phyloP scores from a whole-genome alignment of 2,888 invertebrate species.

The Aleiodes testaceus region DNA sequence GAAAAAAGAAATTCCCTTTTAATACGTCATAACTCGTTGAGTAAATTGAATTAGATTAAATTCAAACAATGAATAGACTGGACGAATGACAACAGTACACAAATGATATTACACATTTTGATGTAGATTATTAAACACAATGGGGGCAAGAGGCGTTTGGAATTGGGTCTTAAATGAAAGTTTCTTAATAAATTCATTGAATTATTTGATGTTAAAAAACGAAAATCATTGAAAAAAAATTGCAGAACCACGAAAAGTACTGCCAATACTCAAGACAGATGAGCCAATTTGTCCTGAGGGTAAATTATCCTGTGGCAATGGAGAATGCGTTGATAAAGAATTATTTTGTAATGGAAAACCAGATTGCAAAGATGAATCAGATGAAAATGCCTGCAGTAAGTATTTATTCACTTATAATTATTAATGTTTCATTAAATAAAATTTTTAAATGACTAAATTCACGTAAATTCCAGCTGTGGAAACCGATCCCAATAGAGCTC shows the following conservation, averaged over 20 bases:
- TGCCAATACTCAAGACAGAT: constrained; percentile 93
- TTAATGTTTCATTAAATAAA: background rate
- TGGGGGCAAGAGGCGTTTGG: constrained; percentile 54
- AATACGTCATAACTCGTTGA: constrained; percentile 41
- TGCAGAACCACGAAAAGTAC: constrained; percentile 91
- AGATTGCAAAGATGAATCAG: constrained; percentile 95
- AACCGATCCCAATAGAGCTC: constrained; percentile 92
- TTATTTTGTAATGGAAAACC: constrained; percentile 94
- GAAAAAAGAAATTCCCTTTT: constrained; percentile 33
- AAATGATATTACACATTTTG: constrained; percentile 29
- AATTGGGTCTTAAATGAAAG: constrained; percentile 57
- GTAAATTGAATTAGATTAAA: constrained; percentile 11
- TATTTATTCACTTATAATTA: constrained; percentile 62
- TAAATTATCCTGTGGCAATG: constrained; percentile 92
- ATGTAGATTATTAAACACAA: constrained; percentile 42
- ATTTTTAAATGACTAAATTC: background rate
- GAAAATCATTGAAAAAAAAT: constrained; percentile 47
- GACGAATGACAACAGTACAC: constrained; percentile 40
- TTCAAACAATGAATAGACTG: constrained; percentile 3
- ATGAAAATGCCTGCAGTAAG: constrained; percentile 96
- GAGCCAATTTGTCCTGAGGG: constrained; percentile 94
- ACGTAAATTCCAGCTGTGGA: constrained; percentile 82
- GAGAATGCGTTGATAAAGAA: constrained; percentile 93
- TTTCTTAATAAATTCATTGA: too few relatives aligned
- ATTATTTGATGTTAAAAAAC: constrained; percentile 1